A percentile compares a stretch with the other conserved stretches of the same genome.
Evolutionary conservation across 37 sponge, comb jelly and placozoan genomes (phyloP).

Genomic region (Amphimedon queenslandica): DNA sequence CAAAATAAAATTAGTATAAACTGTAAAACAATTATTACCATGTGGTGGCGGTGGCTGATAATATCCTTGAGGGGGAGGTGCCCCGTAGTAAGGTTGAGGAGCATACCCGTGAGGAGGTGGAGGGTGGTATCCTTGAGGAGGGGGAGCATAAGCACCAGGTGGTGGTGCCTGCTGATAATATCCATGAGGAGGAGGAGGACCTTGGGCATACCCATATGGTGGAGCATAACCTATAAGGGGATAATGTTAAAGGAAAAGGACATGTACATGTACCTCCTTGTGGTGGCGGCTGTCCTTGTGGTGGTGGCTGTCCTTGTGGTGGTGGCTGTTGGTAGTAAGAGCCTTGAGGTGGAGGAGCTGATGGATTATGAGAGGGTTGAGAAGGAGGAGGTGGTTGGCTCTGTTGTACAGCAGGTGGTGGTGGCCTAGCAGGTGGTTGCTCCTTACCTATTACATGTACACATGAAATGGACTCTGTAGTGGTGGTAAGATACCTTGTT

Average conservation of each 20-base stretch:
- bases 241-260: neutral
- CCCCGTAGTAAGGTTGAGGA: slow-evolving; percentile 20
- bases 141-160: neutral
- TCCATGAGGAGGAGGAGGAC: slow-evolving; percentile 20
- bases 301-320: slow-evolving; percentile 36
- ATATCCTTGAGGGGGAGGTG: slow-evolving; percentile 5
- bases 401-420: slow-evolving; percentile 32
- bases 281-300: slow-evolving; percentile 24
- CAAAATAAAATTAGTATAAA: no score
- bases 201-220: neutral
- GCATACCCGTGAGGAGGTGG: slow-evolving; percentile 14
- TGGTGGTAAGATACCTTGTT: slow-evolving; percentile 1
- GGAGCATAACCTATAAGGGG: slow-evolving; percentile 16
- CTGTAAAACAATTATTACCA: no score
- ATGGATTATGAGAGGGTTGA: slow-evolving; percentile 6
- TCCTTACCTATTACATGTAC: neutral
- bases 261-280: neutral
- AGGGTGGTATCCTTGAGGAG: slow-evolving; percentile 18
- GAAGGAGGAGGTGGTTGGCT: slow-evolving; percentile 10
- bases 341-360: slow-evolving; percentile 30
- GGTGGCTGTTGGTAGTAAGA: slow-evolving; percentile 24
- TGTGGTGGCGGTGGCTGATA: slow-evolving; percentile 2
- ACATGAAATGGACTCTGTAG: neutral
- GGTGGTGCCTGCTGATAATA: slow-evolving; percentile 13
- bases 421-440: slow-evolving; percentile 22